Evolutionary conservation across 2,888 invertebrate genomes (phyloP).

Genomic region (Leptinotarsa juncta): DNA sequence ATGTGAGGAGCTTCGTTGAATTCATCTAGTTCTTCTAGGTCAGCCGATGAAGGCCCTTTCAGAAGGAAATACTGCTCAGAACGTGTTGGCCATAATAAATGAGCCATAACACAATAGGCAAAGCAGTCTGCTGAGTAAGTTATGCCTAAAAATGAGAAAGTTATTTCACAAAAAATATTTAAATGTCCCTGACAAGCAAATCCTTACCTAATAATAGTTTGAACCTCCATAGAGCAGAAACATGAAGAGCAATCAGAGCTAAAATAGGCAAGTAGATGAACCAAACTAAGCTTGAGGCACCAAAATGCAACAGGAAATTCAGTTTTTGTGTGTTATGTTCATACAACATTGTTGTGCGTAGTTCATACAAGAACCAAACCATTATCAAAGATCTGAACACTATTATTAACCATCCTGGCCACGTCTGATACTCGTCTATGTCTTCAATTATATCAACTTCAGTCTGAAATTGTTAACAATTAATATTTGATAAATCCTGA

Average conservation of each 20-base stretch:
- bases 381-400: conserved; percentile 87
- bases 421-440: conserved; percentile 96
- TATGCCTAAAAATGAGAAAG: conserved; percentile 75
- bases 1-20: conserved; percentile 93
- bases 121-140: conserved; percentile 96
- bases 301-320: conserved; percentile 95
- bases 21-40: conserved; percentile 87
- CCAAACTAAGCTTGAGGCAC: conserved; percentile 98
- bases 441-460: conserved; percentile 97
- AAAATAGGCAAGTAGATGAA: conserved; percentile 96
- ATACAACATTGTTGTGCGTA: conserved; percentile 81
- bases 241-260: conserved; percentile 91
- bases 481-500: background rate
- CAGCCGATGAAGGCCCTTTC: conserved; percentile 77
- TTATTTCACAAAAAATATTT: background rate
- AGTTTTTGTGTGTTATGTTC: conserved; percentile 86
- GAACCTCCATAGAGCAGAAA: conserved; percentile 95
- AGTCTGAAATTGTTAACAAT: conserved; percentile 72
- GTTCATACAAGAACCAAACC: conserved; percentile 87
- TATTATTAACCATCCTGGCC: conserved; percentile 96
- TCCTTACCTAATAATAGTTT: conserved; percentile 88
- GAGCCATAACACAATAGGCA: conserved; percentile 95
- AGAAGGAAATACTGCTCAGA: conserved; percentile 91
- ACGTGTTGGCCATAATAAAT: conserved; percentile 94
- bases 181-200: too few species aligned